Conservation (phyloP, 2,888 invertebrate species). For the Perizoma affinitatum region DNA sequence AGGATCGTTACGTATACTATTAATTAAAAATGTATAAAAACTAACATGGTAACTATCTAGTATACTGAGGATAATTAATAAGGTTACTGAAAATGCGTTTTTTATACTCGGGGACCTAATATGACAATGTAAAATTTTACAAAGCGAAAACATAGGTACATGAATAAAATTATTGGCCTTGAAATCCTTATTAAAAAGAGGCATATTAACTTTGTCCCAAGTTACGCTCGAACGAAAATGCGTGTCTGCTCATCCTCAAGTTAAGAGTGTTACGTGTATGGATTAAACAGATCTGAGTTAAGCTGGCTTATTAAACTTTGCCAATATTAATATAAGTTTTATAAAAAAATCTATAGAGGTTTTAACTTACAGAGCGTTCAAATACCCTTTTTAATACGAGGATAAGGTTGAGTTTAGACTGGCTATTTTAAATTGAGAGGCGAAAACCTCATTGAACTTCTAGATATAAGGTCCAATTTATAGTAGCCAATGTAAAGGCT, state of each 20-base stretch:
- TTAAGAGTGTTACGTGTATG: neutral
- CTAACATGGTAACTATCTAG: no score
- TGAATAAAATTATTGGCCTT: neutral
- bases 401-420: slow-evolving; percentile 9
- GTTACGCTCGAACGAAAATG: neutral
- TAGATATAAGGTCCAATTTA: neutral
- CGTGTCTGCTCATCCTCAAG: neutral
- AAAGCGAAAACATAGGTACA: no score
- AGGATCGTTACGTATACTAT: no score
- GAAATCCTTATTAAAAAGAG: neutral
- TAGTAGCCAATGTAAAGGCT: slow-evolving; percentile 18
- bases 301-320: neutral
- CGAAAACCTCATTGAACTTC: neutral
- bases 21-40: no score
- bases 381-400: neutral
- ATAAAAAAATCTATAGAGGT: neutral
- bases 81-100: no score
- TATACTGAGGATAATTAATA: no score
- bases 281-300: slow-evolving; percentile 1
- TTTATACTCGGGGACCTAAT: no score
- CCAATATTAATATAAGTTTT: neutral
- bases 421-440: slow-evolving; percentile 16
- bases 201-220: slow-evolving; percentile 3
- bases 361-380: neutral
- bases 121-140: no score